A percentile compares a stretch with the other conserved stretches of the same genome.
Evolutionary conservation across 35 echinoderm and acorn worm genomes (phyloP).

Genomic region (Ptychodera flava): DNA sequence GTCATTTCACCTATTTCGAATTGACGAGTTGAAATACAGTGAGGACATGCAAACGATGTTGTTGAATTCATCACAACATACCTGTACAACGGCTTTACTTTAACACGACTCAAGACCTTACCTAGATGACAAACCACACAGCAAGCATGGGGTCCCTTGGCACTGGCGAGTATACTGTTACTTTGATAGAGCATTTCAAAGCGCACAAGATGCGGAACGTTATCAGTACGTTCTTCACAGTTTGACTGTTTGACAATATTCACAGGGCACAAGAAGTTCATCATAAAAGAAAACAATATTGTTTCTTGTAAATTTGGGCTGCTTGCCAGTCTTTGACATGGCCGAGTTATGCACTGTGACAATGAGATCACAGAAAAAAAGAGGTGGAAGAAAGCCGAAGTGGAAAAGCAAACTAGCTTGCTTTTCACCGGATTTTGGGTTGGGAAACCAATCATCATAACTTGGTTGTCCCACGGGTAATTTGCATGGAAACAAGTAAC

Average conservation of each 20-base stretch:
- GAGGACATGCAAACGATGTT: neutral
- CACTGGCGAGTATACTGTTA: neutral
- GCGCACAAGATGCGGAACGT: neutral
- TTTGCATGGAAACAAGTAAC: neutral
- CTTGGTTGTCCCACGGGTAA: neutral
- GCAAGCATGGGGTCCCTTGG: neutral
- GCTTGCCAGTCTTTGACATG: neutral
- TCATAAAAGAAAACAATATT: neutral
- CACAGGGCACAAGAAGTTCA: no score
- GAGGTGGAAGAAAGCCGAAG: neutral
- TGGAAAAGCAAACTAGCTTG: neutral
- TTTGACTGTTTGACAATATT: neutral
- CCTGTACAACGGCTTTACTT: neutral
- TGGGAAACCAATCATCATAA: neutral
- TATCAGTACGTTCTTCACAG: neutral
- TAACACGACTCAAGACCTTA: neutral
- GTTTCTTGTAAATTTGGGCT: neutral
- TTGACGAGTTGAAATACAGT: neutral
- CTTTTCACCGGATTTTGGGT: neutral
- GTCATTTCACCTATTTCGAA: neutral
- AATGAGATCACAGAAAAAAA: neutral
- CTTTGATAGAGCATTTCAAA: neutral
- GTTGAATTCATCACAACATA: neutral
- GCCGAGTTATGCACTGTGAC: neutral
- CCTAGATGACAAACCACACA: neutral